Evolutionary conservation across 1,140 invertebrate species (phyloP), one percentile per base, ranked within the genome.

Genomic region (Leptinotarsa lineolata): DNA sequence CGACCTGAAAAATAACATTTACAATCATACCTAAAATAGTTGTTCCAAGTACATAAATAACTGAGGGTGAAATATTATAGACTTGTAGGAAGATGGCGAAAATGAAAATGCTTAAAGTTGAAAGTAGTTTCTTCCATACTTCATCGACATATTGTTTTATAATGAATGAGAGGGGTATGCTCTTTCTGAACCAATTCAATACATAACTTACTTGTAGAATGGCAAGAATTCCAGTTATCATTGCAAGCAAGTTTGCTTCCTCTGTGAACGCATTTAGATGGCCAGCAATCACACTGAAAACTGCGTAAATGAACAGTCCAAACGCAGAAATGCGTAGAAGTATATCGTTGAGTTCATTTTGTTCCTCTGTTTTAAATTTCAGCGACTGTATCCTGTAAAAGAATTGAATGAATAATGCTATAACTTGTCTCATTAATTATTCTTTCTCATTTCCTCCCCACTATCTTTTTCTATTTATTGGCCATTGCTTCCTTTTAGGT

Each of bases 201-300:
- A 63, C 20, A n/a, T 39, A 39, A 78, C 76, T 84, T 85, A 92
- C 90, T 89, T 95, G 93, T 77, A 95, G 85, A 30, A 98, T 90
- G 24, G 95, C 94, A 18, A 98, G 89, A 24, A 92, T 88, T 75
- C 93, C 93, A 63, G 94, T 97, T 67, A 96, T 91, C 89, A 96
- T 95, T 21, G 97, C 93, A 70, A 97, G 86, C 1, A 97, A 87
- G 82, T 95, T 95, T 1, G 94, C 94, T 83, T 95, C 94, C 78
- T 93, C 90, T 45, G 92, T 93, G 78, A 94, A 92, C 8, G 93
- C 91, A 45, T 92, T 92, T 73, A 95, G 84, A 71, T 93, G 91
- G 54, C 95, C 95, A 74, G 96, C 94, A 78, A 98, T 95, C 59
- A 97, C 92, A 81, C 94, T 96, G 86, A 97, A 97, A 61, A 96